Base-by-base conservation (phyloP, 2,888 invertebrate genomes). In the Cantharis rustica region DNA sequence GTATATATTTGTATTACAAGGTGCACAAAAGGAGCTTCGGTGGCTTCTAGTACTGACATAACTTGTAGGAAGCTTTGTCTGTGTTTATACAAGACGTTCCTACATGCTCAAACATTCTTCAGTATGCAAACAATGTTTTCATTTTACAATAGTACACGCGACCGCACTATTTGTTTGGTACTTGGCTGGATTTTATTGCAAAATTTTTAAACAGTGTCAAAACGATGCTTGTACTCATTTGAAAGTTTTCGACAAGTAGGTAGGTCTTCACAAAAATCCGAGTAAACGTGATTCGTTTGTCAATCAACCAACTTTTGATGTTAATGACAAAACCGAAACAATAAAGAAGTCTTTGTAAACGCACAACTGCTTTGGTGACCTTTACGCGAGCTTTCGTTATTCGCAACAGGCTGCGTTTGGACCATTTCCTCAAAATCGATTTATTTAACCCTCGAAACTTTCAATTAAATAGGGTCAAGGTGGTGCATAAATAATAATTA, bases 1-100 rank as follows among this genome's bases (percentile, higher is more conserved):
- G 75, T 79, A 79, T 77, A 72, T 79, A 79, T 80, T 79, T 79
- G 80, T 80, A 78, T 76, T 81, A 77, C 78, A 75, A 79, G 70
- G 78, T 70, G 20, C 69, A 79, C 76, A 73, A 72, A 75, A 76
- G 73, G 76, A 75, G 68, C 75, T 75, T 72, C 75, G 70, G 75
- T 78, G 71, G 78, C 75, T 75, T 75, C 78, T 75, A 69, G 75
- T 71, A 78, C 75, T 73, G 72, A 72, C 75, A 78, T 75, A 75
- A 75, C 75, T 77, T 77, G 75, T 75, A 78, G 73, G 78, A 75
- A 78, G 78, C 78, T 75, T 78, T 78, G 75, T 75, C 68, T 72
- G 78, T 78, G 75, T 78, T 78, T 78, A 73, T 78, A 78, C 78
- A 78, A 78, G 78, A 78, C 78, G 73, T 75, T 75, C 75, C 71